Percentiles rank a stretch among this genome's conserved stretches.
Conservation (phyloP, 2,113 vertebrate genomes). For the Setophaga coronata region DNA sequence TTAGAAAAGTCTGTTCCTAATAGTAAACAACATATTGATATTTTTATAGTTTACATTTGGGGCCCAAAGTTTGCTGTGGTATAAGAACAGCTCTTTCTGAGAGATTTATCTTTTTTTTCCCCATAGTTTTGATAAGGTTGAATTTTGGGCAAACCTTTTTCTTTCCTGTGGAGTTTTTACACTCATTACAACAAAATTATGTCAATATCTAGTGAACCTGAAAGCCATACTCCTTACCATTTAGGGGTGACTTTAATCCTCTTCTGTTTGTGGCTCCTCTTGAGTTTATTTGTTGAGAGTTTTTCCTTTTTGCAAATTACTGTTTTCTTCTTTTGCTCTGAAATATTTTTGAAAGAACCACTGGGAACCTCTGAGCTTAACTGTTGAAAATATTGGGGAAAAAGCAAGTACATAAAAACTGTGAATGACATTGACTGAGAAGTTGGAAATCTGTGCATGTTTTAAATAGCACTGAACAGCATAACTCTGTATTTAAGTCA, state of each 20-base stretch:
- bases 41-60: background rate
- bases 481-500: background rate
- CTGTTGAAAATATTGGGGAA: constrained; percentile 45
- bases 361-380: constrained; percentile 7
- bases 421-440: background rate
- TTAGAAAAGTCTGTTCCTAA: background rate
- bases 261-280: constrained; percentile 60
- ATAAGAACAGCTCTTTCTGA: background rate
- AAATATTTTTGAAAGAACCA: background rate
- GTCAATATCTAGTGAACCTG: background rate
- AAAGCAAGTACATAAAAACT: background rate
- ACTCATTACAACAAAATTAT: background rate
- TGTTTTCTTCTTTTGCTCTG: constrained; percentile 47
- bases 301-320: constrained; percentile 38
- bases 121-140: background rate
- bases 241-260: constrained; percentile 48
- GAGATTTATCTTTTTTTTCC: background rate
- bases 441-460: background rate
- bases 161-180: background rate
- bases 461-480: background rate
- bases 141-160: background rate
- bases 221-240: constrained; percentile 57
- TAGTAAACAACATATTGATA: background rate
- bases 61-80: background rate
- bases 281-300: constrained; percentile 14